A percentile compares a stretch with the other conserved stretches of the same genome.
Evolutionary conservation across 2,888 invertebrate species (phyloP).

Genomic region (Cryptocheilus praepositus): DNA sequence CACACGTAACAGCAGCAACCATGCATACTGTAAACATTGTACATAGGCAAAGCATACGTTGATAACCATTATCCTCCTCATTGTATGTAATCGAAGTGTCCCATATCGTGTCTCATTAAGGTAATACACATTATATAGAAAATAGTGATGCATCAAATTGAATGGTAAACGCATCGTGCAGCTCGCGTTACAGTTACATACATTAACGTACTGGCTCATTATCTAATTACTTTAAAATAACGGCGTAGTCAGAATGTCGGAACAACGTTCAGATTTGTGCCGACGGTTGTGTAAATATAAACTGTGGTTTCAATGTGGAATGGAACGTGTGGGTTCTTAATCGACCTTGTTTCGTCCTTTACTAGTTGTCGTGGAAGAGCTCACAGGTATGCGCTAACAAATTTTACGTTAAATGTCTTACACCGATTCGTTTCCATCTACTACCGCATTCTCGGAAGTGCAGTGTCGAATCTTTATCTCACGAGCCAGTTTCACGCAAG

Average conservation of each 20-base stretch:
- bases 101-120: constrained; percentile 29
- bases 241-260: background rate
- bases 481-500: too few relatives aligned
- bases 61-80: constrained; percentile 46
- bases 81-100: constrained; percentile 47
- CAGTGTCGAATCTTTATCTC: too few relatives aligned
- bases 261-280: background rate
- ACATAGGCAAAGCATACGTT: constrained; percentile 47
- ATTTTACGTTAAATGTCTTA: constrained; percentile 9
- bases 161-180: constrained; percentile 27
- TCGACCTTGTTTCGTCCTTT: constrained; percentile 69
- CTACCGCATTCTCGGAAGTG: background rate
- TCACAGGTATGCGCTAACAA: constrained; percentile 67
- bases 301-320: constrained; percentile 72
- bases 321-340: constrained; percentile 58
- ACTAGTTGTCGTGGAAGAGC: constrained; percentile 68
- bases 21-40: constrained; percentile 59
- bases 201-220: constrained; percentile 14
- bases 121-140: constrained; percentile 32
- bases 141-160: constrained; percentile 14
- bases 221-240: constrained; percentile 37
- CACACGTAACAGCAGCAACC: constrained; percentile 7
- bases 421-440: background rate
- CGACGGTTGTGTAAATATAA: constrained; percentile 70
- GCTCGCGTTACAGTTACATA: constrained; percentile 22